A percentile compares a stretch with the other conserved stretches of the same genome.
Conservation (phyloP, 2,113 vertebrate species). For the Xiphias gladius region DNA sequence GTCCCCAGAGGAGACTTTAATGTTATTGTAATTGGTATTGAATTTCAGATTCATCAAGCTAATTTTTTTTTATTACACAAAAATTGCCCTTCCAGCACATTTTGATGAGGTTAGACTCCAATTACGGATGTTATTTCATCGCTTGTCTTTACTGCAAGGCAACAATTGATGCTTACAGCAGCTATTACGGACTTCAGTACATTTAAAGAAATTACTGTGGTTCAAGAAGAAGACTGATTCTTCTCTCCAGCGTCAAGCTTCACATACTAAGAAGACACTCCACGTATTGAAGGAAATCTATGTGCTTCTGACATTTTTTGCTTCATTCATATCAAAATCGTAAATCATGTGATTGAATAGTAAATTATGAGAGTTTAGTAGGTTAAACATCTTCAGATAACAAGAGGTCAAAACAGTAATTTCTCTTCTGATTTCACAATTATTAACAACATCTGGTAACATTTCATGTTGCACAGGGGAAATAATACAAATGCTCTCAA, state of each 20-base stretch:
- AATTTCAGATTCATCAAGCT: conserved; percentile 74
- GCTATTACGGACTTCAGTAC: conserved; percentile 19
- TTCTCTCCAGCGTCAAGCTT: neutral
- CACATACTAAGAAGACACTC: neutral
- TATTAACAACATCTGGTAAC: conserved; percentile 10
- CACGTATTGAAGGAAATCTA: neutral
- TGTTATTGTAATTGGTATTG: conserved; percentile 68
- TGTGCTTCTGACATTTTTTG: neutral
- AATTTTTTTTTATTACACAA: conserved; percentile 53
- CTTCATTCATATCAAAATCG: too few relatives aligned
- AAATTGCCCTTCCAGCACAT: conserved; percentile 70
- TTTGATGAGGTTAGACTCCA: conserved; percentile 48
- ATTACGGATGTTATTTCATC: conserved; percentile 54
- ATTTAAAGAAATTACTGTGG: conserved; percentile 31
- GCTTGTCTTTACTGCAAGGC: conserved; percentile 49
- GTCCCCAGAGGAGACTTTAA: conserved; percentile 51
- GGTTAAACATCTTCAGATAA: neutral
- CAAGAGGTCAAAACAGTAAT: neutral
- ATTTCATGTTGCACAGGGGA: neutral
- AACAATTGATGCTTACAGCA: conserved; percentile 36
- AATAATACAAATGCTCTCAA: neutral
- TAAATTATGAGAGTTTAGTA: neutral
- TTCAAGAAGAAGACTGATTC: conserved; percentile 2
- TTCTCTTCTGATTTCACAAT: neutral
- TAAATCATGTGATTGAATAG: neutral